phyloP scores from a whole-genome alignment of 2,797 vertebrate genomes.

The Limnodromus scolopaceus region DNA sequence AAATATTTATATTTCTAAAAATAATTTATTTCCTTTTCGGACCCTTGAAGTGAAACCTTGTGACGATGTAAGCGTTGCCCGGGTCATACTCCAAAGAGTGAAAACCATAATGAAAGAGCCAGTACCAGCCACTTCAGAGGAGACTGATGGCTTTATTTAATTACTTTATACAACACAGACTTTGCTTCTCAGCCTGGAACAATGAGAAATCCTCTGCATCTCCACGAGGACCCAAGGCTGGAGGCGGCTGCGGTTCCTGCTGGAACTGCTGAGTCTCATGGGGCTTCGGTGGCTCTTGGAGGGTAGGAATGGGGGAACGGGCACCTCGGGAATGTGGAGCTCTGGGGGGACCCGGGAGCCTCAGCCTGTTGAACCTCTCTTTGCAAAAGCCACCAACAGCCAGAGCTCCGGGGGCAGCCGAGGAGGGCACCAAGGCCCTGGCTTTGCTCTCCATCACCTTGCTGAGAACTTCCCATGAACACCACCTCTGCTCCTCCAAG shows the following conservation, averaged over 20 bases:
- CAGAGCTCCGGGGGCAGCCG: not conserved
- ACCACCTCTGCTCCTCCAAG: not conserved
- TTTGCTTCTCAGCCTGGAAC: not conserved
- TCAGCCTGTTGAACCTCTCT: not conserved
- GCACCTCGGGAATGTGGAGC: not conserved
- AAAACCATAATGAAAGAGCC: not conserved
- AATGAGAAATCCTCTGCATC: not conserved
- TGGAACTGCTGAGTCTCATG: not conserved
- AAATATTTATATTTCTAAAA: conserved; percentile 45
- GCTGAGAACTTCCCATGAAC: not conserved
- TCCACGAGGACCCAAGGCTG: not conserved
- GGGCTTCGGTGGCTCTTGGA: not conserved
- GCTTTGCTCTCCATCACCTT: not conserved
- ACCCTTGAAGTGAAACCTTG: conserved; percentile 8
- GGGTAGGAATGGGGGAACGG: not conserved
- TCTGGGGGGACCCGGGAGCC: not conserved
- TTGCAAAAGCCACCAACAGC: not conserved
- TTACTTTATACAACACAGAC: not conserved
- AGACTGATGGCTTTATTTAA: not conserved
- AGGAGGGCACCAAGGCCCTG: not conserved
- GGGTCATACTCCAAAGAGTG: not conserved
- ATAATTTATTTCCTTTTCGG: conserved; percentile 42
- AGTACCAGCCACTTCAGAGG: not conserved
- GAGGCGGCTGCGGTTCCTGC: not conserved
- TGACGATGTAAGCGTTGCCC: not conserved